A percentile compares a stretch with the other conserved stretches of the same genome.
phyloP scores from a whole-genome alignment of 2,888 invertebrate genomes.

The Macropis europaea region DNA sequence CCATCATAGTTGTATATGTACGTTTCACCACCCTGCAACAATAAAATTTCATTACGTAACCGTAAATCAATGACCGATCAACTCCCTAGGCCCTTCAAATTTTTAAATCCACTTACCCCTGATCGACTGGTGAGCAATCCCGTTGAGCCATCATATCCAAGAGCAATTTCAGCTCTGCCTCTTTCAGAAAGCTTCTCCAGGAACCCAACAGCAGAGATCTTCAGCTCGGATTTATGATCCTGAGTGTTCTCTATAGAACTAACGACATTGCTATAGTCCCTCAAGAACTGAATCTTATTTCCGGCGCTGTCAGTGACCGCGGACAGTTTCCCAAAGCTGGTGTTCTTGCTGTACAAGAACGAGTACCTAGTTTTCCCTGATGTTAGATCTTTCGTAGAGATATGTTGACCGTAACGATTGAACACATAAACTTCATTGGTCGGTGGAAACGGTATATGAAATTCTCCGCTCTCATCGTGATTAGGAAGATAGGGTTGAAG shows the following conservation, averaged over 20 bases:
- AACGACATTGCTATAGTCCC: slow-evolving; percentile 95
- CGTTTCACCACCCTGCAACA: slow-evolving; percentile 87
- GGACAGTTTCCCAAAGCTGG: slow-evolving; percentile 95
- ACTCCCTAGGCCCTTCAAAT: neutral
- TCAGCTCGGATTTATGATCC: slow-evolving; percentile 94
- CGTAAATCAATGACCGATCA: neutral
- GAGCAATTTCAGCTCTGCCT: slow-evolving; percentile 92
- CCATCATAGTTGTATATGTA: slow-evolving; percentile 95
- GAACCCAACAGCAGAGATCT: slow-evolving; percentile 95
- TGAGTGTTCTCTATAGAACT: slow-evolving; percentile 97
- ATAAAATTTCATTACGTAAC: neutral
- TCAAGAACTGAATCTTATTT: slow-evolving; percentile 93
- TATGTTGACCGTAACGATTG: slow-evolving; percentile 98
- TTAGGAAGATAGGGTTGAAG: slow-evolving; percentile 93
- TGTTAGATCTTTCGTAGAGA: slow-evolving; percentile 95
- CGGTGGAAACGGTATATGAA: slow-evolving; percentile 95
- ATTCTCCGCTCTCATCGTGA: slow-evolving; percentile 94
- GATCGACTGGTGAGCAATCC: slow-evolving; percentile 93
- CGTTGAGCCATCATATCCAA: slow-evolving; percentile 94
- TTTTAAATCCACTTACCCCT: slow-evolving; percentile 82
- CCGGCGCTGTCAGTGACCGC: slow-evolving; percentile 97
- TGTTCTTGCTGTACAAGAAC: slow-evolving; percentile 98
- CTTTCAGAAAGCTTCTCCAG: slow-evolving; percentile 93
- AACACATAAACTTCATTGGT: slow-evolving; percentile 96
- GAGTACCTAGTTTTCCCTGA: slow-evolving; percentile 97